These are phyloP conservation scores for Bombus turneri DNA, from an alignment of 1,140 invertebrate genomes.

Conservation along the genomic window DNA sequence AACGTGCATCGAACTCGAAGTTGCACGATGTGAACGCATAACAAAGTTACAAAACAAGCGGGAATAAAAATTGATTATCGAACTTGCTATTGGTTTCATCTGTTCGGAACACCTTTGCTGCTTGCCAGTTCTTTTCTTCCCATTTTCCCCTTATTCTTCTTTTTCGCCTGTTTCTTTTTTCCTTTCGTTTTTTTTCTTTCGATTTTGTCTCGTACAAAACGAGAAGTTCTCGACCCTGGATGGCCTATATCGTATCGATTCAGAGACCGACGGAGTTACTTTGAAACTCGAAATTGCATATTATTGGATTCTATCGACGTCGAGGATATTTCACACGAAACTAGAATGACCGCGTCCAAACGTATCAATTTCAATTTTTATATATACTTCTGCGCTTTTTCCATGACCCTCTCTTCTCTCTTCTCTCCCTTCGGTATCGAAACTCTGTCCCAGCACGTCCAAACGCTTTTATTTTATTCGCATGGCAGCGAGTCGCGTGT, in stretches of 20 bases:
- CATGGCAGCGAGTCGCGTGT: not conserved
- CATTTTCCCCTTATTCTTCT: not conserved
- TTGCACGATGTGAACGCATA: slow-evolving; percentile 17
- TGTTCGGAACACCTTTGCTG: slow-evolving; percentile 26
- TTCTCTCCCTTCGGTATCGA: not conserved
- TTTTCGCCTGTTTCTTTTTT: not conserved
- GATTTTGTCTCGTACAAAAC: not conserved
- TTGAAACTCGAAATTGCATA: slow-evolving; percentile 53
- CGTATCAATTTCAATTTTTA: slow-evolving; percentile 36
- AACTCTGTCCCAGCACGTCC: not conserved
- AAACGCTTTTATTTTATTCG: not conserved
- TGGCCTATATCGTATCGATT: slow-evolving; percentile 31
- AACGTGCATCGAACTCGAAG: not conserved
- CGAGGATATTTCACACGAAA: slow-evolving; percentile 34
- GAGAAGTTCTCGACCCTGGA: slow-evolving; percentile 15
- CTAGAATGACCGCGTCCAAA: slow-evolving; percentile 36
- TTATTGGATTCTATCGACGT: slow-evolving; percentile 54
- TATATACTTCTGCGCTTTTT: not conserved
- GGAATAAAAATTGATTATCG: slow-evolving; percentile 51
- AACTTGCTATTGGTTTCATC: slow-evolving; percentile 38
- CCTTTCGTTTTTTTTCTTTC: not conserved
- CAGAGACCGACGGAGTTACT: slow-evolving; percentile 27
- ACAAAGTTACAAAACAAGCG: slow-evolving; percentile 42
- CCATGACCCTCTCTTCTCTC: not conserved
- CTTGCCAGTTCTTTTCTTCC: slow-evolving; percentile 7